Percentiles rank a stretch among this genome's conserved stretches.
These are phyloP conservation scores for Conus betulinus DNA, from an alignment of 1,140 invertebrate genomes.

Conservation along the genomic window DNA sequence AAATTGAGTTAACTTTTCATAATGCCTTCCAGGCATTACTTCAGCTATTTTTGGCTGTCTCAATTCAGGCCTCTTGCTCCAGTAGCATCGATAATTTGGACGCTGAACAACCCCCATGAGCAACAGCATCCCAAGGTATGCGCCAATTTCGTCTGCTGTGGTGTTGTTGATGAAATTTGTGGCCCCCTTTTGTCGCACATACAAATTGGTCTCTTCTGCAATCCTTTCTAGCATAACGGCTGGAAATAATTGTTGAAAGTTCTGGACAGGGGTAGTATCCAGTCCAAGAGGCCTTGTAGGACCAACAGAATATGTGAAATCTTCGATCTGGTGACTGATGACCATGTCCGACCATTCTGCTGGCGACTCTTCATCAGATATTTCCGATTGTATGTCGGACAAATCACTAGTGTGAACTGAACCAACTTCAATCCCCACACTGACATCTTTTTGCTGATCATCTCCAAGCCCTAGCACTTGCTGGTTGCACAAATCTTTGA, in stretches of 20 bases:
- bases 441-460: too few relatives aligned
- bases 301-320: neutral
- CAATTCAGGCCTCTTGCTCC: neutral
- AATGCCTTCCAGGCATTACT: neutral
- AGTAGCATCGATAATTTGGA: neutral
- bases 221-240: neutral
- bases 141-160: neutral
- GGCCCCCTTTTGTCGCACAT: neutral
- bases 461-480: too few relatives aligned
- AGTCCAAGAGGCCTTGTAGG: neutral
- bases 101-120: slow-evolving; percentile 27
- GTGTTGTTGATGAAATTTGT: neutral
- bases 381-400: neutral
- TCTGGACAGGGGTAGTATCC: neutral
- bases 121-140: slow-evolving; percentile 24
- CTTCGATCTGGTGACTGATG: neutral
- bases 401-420: neutral
- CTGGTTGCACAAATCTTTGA: too few relatives aligned
- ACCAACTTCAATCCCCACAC: too few relatives aligned
- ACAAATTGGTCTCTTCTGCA: neutral
- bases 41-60: neutral
- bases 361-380: neutral
- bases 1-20: neutral
- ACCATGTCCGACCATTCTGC: neutral
- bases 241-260: neutral